Base-by-base conservation (phyloP, 2,888 invertebrate genomes). In the Xylocampa areola region DNA sequence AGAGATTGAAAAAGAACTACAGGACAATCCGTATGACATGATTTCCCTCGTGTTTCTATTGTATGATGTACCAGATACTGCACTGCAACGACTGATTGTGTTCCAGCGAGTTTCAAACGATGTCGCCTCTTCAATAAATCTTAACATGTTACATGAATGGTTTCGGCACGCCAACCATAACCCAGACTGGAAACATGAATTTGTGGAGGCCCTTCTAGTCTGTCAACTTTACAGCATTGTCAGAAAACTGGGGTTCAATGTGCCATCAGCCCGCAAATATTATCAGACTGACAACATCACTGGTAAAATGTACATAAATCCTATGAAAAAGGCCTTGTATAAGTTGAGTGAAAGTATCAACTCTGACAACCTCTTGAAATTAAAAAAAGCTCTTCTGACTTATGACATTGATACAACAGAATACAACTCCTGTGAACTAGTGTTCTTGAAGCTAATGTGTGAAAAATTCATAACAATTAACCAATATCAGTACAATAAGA, bases 21-120 rank as follows among this genome's bases (percentile, higher is more conserved):
- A 67, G 30, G 70, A 75, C 3, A 74, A 88, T 50, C 73, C 87
- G 0, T 84, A 87, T 57, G 93, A 94, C 60, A 76, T 92, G 65
- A 84, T 85, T 29, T 92, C 93, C 2, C 68, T 94, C 13, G 92
- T 93, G 16, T 94, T 93, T 68, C 81, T 94, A 4, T 67, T 94
- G 2, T 94, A 94, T 51, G 89, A 92, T 35, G 77, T 86, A 8
- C 90, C 93, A 0, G 87, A 90, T 55, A 91, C 91, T 1, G 93
- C 93, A 2, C 72, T 93, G 36, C 87, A 92, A 65, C 80, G 89
- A 7, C 80, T 93, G 4, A 79, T 82, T 27, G 82, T 92, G 2
- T 88, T 85, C 57, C 89, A 92, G 72, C 76, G 87, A 40, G 79
- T 91, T 16, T 82, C 83, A 1, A 85, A 78, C 53, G 90, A 89